phyloP scores from a whole-genome alignment of 1,140 invertebrate species.

The Drosophila setifemur region DNA sequence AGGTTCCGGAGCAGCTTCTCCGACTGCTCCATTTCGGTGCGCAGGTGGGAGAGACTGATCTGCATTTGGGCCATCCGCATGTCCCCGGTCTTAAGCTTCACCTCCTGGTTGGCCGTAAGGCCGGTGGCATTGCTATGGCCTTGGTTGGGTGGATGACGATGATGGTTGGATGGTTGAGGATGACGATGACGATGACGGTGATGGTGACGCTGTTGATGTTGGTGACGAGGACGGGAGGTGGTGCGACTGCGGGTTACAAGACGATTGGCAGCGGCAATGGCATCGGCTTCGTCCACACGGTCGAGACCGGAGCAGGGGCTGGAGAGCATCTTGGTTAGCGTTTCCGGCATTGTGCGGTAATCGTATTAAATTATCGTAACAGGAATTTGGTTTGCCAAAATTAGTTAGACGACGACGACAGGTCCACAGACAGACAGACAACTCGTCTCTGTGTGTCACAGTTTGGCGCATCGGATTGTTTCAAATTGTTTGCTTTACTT shows the following conservation, averaged over 20 bases:
- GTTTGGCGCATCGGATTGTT: slow-evolving; percentile 20
- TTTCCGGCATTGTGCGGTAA: slow-evolving; percentile 38
- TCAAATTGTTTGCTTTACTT: slow-evolving; percentile 42
- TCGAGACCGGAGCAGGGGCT: slow-evolving; percentile 23
- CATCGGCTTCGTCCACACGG: slow-evolving; percentile 2
- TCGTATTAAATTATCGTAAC: slow-evolving; percentile 18
- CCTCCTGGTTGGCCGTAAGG: slow-evolving; percentile 44
- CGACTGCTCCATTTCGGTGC: slow-evolving; percentile 49
- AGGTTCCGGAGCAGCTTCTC: slow-evolving; percentile 34
- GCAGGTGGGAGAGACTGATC: slow-evolving; percentile 38
- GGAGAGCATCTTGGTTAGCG: slow-evolving; percentile 15
- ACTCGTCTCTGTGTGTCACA: neutral
- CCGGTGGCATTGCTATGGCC: slow-evolving; percentile 22
- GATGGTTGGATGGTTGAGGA: neutral
- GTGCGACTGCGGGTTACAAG: slow-evolving; percentile 1
- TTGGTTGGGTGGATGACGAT: neutral
- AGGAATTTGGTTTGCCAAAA: slow-evolving; percentile 35
- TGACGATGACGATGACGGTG: neutral
- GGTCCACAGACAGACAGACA: neutral
- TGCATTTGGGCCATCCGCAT: slow-evolving; percentile 53
- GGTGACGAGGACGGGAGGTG: neutral
- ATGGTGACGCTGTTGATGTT: neutral
- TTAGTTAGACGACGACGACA: neutral
- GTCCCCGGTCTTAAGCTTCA: slow-evolving; percentile 54
- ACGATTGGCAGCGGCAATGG: neutral